phyloP scores from a whole-genome alignment of 2,113 vertebrate genomes.

The Charadrius vociferus region DNA sequence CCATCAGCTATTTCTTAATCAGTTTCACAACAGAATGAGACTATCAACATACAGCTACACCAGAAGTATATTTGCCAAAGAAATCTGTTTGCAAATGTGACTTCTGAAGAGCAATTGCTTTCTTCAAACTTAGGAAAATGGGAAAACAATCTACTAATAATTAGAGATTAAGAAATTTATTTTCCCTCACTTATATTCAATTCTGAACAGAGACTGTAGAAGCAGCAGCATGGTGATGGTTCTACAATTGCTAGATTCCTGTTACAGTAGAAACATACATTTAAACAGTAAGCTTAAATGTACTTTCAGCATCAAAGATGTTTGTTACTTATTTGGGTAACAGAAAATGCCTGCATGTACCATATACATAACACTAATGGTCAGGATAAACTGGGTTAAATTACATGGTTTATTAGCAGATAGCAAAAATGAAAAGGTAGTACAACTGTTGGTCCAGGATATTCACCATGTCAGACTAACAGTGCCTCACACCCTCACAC shows the following conservation, averaged over 20 bases:
- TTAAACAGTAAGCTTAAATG: neutral
- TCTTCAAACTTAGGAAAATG: neutral
- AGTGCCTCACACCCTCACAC: neutral
- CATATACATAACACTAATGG: neutral
- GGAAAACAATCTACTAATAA: neutral
- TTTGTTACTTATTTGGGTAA: neutral
- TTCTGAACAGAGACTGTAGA: neutral
- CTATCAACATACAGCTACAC: neutral
- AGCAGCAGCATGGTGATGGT: neutral
- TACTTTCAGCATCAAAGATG: neutral
- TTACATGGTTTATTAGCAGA: neutral
- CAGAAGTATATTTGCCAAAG: neutral
- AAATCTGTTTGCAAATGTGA: neutral
- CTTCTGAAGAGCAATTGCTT: neutral
- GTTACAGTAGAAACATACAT: neutral
- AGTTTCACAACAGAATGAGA: neutral
- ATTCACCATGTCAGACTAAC: neutral
- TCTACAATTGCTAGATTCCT: neutral
- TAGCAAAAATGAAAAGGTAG: neutral
- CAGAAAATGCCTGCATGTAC: neutral
- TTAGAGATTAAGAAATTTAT: neutral
- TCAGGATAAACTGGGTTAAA: neutral
- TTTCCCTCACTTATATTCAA: neutral
- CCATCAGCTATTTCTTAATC: neutral
- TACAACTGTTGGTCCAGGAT: neutral